Base-by-base conservation (phyloP, 1,140 invertebrate genomes). In the Acyrthosiphon pisum region DNA sequence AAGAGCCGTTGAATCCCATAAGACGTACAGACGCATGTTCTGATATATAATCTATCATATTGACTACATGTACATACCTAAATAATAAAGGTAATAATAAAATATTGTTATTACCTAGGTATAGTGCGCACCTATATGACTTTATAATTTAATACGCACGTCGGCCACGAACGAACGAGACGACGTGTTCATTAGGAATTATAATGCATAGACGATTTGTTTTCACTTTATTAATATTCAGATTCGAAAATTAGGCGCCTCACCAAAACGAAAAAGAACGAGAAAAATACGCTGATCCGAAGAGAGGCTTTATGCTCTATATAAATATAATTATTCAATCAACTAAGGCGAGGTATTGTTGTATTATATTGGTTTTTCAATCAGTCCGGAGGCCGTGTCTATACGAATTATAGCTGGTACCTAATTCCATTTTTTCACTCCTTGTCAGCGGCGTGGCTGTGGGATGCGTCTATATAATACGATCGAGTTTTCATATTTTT, bases 301-400 rank as follows among this genome's bases (percentile, higher is more conserved):
- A 76, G 30, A 76, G 30, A 68, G 9, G 60, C 60, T 76, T 76
- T 35, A 76, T 76, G n/a, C 60, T 76, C 60, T 76, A n/a, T n/a
- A 76, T n/a, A 76, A 76, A 76, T 76, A 76, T 76, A 76, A 76
- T 76, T 76, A 76, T 76, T 76, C 60, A 76, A 76, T 76, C 60
- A 76, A 76, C 60, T n/a, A 20, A 76, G 60, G 30, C 60, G 60
- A 76, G 6, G 14, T 76, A 76, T 76, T 76, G 60, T 76, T n/a
- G 60, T 76, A 76, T 76, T n/a, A n/a, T n/a, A 76, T 76, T 76
- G 60, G 30, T 76, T 76, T 76, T 76, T 76, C 60, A 76, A 76
- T 76, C 60, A 76, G 30, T 76, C 60, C 60, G 60, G 60, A 76
- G 60, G 60, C 60, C n/a, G n/a, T n/a, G 14, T 76, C n/a, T 76